Base-by-base conservation (phyloP, 2,797 vertebrate species). In the Centropyge bicolor region DNA sequence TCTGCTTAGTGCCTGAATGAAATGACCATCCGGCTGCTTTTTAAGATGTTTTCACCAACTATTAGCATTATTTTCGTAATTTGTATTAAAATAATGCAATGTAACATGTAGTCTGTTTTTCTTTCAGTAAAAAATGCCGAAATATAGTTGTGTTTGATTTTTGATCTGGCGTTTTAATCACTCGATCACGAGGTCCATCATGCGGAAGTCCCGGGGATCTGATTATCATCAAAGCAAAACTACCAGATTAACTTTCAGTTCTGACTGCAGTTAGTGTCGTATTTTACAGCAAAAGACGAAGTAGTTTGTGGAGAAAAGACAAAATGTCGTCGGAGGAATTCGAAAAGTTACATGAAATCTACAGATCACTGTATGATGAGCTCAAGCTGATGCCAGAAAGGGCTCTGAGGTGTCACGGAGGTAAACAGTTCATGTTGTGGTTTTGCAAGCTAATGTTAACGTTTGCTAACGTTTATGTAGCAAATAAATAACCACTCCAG, bases 341-440 rank as follows among this genome's bases (percentile, higher is more conserved):
- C 74, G 97, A 99, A 93, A 97, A 97, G 88, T 86, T 99, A 65
- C 96, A 98, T 22, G 98, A 99, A 74, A 96, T 98, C 66, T 99
- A 95, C 88, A 94, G 73, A 22, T 95, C 93, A 0, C 83, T 98
- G 61, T 96, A 96, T 19, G 96, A 96, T 0, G 94, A 97, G 46
- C 89, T 98, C 3, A 95, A 91, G 72, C 88, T 92, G 19, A 94
- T 96, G n/a, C 96, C 96, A 2, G 96, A 96, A 6, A 92, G 91
- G 72, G 93, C 94, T 45, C 85, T 91, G 75, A 89, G 64, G 27
- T 83, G 91, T 12, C 83, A 94, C 20, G 96, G 96, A 93, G 97
- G 97, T 97, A 93, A 95, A 91, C 59, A 48, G 3, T 2, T 38
- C 3, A 7, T 59, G 0, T 67, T 36, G 31, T 17, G 31, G n/a